These are phyloP conservation scores for Eupleurogrammus muticus DNA, from an alignment of 2,797 vertebrate species.

Conservation along the genomic window DNA sequence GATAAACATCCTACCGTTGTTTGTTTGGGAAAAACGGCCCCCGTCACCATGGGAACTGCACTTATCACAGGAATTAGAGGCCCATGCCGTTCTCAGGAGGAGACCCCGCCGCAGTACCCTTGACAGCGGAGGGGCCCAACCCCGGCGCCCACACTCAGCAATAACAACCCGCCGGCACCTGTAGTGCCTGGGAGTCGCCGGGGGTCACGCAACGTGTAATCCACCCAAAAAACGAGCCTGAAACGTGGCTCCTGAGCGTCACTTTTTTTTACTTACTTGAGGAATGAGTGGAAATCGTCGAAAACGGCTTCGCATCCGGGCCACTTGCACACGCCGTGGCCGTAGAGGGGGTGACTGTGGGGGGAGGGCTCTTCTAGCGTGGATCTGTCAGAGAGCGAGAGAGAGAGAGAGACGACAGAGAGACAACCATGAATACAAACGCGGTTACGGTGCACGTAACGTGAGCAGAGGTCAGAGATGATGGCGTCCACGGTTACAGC, in stretches of 20 bases:
- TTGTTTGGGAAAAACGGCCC: slow-evolving; percentile 89
- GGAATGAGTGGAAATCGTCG: slow-evolving; percentile 97
- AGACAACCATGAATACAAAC: slow-evolving; percentile 17
- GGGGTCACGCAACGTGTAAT: slow-evolving; percentile 60
- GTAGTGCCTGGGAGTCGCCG: slow-evolving; percentile 61
- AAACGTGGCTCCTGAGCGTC: slow-evolving; percentile 17
- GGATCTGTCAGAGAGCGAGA: slow-evolving; percentile 83
- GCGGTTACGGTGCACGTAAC: not conserved
- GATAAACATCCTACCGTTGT: slow-evolving; percentile 91
- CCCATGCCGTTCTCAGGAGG: slow-evolving; percentile 86
- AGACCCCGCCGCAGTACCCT: slow-evolving; percentile 83
- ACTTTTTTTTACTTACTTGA: slow-evolving; percentile 91
- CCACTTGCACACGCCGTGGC: slow-evolving; percentile 99
- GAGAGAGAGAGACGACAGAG: slow-evolving; percentile 34
- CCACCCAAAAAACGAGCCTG: slow-evolving; percentile 45
- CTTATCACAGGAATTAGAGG: slow-evolving; percentile 92
- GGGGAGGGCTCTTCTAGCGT: slow-evolving; percentile 91
- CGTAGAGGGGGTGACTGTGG: slow-evolving; percentile 95
- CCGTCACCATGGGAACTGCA: slow-evolving; percentile 87
- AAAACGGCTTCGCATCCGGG: slow-evolving; percentile 98
- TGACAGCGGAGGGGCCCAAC: slow-evolving; percentile 70
- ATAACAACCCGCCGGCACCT: slow-evolving; percentile 77
- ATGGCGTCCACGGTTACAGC: slow-evolving; percentile 9
- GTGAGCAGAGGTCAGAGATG: not conserved
- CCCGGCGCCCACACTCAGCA: slow-evolving; percentile 58